A percentile compares a stretch with the other conserved stretches of the same genome.
These are phyloP conservation scores for Scleropages formosus DNA, from an alignment of 2,797 vertebrate genomes.

Conservation along the genomic window DNA sequence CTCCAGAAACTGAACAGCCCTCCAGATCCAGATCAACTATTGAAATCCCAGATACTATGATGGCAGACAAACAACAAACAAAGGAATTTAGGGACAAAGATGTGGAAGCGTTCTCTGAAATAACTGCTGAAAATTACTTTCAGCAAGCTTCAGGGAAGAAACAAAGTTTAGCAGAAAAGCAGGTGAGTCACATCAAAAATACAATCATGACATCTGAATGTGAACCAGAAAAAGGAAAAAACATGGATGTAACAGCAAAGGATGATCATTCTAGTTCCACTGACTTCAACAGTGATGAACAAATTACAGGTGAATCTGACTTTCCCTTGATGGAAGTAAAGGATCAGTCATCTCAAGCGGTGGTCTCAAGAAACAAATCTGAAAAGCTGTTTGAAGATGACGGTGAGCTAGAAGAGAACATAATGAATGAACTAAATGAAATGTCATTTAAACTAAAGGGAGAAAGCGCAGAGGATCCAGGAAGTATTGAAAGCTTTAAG, in stretches of 20 bases:
- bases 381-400: slow-evolving; percentile 45
- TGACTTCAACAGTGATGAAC: slow-evolving; percentile 30
- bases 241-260: slow-evolving; percentile 39
- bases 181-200: slow-evolving; percentile 34
- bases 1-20: slow-evolving; percentile 1
- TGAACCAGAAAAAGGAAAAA: slow-evolving; percentile 41
- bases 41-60: slow-evolving; percentile 14
- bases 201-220: slow-evolving; percentile 50
- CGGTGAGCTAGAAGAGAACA: slow-evolving; percentile 61
- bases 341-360: slow-evolving; percentile 22
- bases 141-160: slow-evolving; percentile 33
- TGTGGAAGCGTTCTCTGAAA: slow-evolving; percentile 38
- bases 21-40: neutral
- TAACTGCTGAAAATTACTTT: slow-evolving; percentile 38
- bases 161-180: slow-evolving; percentile 16
- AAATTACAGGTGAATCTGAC: slow-evolving; percentile 24
- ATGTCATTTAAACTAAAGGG: slow-evolving; percentile 1
- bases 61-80: slow-evolving; percentile 36
- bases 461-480: slow-evolving; percentile 11
- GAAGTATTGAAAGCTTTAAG: slow-evolving; percentile 12
- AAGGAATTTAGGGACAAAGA: slow-evolving; percentile 42
- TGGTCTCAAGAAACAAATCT: neutral
- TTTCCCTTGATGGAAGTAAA: slow-evolving; percentile 24
- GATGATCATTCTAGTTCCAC: slow-evolving; percentile 27
- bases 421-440: slow-evolving; percentile 62